phyloP scores from a whole-genome alignment of 2,888 invertebrate genomes.

The Byasa hedistus region DNA sequence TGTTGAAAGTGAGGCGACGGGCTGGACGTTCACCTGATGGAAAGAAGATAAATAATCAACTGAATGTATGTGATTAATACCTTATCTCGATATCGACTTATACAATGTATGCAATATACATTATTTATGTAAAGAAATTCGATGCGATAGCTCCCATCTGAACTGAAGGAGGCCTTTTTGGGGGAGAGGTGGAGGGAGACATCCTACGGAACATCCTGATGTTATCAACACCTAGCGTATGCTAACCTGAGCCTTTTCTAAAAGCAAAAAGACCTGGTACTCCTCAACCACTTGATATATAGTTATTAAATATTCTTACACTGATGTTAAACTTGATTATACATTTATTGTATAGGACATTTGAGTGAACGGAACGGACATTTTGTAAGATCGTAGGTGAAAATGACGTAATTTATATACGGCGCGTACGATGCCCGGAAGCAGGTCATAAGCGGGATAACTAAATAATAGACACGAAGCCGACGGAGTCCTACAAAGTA shows the following conservation, averaged over 20 bases:
- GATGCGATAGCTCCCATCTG: no score
- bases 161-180: no score
- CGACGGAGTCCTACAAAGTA: constrained; percentile 36
- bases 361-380: constrained; percentile 14
- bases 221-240: no score
- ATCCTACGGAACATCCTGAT: no score
- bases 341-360: neutral
- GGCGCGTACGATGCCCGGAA: constrained; percentile 45
- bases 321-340: neutral
- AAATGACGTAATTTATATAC: constrained; percentile 23
- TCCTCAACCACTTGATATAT: neutral
- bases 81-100: no score
- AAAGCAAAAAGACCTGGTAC: neutral
- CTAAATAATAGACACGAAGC: constrained; percentile 59
- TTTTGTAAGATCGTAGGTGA: constrained; percentile 23
- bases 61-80: neutral
- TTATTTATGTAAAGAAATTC: no score
- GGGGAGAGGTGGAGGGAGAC: no score
- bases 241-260: no score
- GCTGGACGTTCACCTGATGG: neutral
- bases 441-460: constrained; percentile 52
- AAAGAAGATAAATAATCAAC: neutral
- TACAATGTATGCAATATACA: no score
- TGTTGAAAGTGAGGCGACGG: neutral
- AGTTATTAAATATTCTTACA: neutral